Evolutionary conservation across 2,888 invertebrate genomes (phyloP).

Genomic region (Xestobium rufovillosum): DNA sequence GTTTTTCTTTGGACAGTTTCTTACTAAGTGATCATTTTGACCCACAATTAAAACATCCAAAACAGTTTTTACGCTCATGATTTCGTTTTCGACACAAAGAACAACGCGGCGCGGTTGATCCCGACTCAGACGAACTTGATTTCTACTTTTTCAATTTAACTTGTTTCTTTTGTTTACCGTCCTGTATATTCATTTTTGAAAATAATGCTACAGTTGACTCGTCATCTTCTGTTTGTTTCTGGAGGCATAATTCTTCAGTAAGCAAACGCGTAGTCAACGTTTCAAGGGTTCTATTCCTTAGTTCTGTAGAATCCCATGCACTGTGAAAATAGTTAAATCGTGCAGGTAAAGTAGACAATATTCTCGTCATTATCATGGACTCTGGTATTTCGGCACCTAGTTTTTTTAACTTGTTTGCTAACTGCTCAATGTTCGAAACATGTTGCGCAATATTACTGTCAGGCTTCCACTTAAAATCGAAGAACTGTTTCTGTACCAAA

Average conservation of each 20-base stretch:
- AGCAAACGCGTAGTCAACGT: conserved; percentile 12
- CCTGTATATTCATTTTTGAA: too few relatives aligned
- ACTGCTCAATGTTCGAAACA: conserved; percentile 21
- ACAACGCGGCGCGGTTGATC: too few relatives aligned
- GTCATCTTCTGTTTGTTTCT: conserved; percentile 11
- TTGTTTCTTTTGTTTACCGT: too few relatives aligned
- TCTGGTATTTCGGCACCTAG: conserved; percentile 19
- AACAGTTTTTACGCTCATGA: conserved; percentile 18
- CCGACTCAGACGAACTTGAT: too few relatives aligned
- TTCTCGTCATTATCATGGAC: conserved; percentile 20
- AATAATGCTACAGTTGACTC: neutral
- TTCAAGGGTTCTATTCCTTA: conserved; percentile 8
- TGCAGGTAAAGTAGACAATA: conserved; percentile 16
- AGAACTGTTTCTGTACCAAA: conserved; percentile 24
- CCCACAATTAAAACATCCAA: conserved; percentile 15
- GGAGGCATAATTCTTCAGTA: conserved; percentile 9
- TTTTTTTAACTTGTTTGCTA: conserved; percentile 19
- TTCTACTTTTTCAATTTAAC: too few relatives aligned
- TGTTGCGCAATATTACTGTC: conserved; percentile 14
- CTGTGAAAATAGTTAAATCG: conserved; percentile 15
- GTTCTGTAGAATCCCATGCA: conserved; percentile 14
- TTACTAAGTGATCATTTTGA: conserved; percentile 13
- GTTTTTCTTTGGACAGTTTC: conserved; percentile 8
- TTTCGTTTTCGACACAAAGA: conserved; percentile 17
- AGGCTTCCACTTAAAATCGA: too few relatives aligned